Evolutionary conservation across 2,797 vertebrate species (phyloP), one percentile per base, ranked within the genome.

Genomic region (Pangasius mekongensis): DNA sequence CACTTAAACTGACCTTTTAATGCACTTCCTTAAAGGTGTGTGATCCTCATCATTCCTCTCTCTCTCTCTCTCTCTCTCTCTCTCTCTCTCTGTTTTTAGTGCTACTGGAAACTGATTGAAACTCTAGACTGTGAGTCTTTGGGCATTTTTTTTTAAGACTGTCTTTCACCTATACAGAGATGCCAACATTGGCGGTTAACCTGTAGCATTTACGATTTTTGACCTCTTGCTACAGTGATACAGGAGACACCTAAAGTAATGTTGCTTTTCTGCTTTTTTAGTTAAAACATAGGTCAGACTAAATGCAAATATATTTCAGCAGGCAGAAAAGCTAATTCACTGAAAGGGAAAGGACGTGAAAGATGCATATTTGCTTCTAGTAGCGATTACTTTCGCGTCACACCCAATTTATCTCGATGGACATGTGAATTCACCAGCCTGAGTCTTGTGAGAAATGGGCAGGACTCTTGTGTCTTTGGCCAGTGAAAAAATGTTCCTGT

Each of bases 71-170:
- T 49, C 87, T 81, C 81, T 27, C 30, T 76, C 33, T 74, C 33
- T 74, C 30, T 81, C 22, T 9, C 36, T 83, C 52, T 87, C 30
- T 54, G 47, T 73, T 20, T 87, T 39, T 69, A 91, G 90, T 84
- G 87, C 81, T 86, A 62, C 87, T 87, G 87, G 86, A 84, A 84
- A 87, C 73, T 91, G 90, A 90, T 64, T 89, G 60, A 91, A 88
- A 43, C 90, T 89, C 73, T 84, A 83, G 24, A 80, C 81, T 83
- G 90, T 91, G 84, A 91, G 88, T 91, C 36, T 16, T 18, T 76
- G 52, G 4, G 3, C 27, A 30, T 39, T 47, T 73, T n/a, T n/a
- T 66, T 84, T n/a, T 30, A 18, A 56, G 64, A 30, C 36, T 30
- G n/a, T 60, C 22, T 20, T 36, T 83, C 13, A 83, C 39, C 16